Percentiles rank a stretch among this genome's conserved stretches.
These are phyloP conservation scores for Sinocyclocheilus maitianheensis DNA, from an alignment of 2,113 vertebrate species.

Conservation along the genomic window DNA sequence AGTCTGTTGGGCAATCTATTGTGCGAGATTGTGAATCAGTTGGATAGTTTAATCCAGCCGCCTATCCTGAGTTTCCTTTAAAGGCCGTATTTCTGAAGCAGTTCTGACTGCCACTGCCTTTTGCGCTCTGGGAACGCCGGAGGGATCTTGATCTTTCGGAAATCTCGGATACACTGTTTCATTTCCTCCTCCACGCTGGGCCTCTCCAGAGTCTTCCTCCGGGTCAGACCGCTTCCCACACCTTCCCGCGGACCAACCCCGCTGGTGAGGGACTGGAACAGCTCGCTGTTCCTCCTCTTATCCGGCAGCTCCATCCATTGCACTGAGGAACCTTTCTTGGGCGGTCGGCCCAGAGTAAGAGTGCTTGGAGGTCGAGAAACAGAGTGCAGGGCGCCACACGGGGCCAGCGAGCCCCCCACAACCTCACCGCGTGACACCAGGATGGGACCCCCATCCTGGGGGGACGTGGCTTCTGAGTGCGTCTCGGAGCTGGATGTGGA, in stretches of 20 bases:
- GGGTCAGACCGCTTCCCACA: slow-evolving; percentile 81
- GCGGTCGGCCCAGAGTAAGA: slow-evolving; percentile 84
- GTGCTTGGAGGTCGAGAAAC: slow-evolving; percentile 81
- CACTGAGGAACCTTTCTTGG: slow-evolving; percentile 79
- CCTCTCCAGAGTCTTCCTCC: slow-evolving; percentile 86
- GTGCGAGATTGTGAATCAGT: background rate
- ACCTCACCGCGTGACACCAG: slow-evolving; percentile 37
- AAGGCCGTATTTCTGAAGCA: slow-evolving; percentile 87
- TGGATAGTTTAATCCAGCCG: background rate
- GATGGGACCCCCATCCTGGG: slow-evolving; percentile 75
- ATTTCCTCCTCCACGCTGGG: slow-evolving; percentile 86
- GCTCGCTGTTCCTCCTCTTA: slow-evolving; percentile 90
- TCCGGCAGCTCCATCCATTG: slow-evolving; percentile 85
- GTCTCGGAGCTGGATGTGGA: slow-evolving; percentile 90
- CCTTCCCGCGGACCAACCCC: slow-evolving; percentile 55
- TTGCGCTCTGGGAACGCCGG: slow-evolving; percentile 87
- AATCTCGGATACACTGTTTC: slow-evolving; percentile 90
- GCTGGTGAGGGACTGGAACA: slow-evolving; percentile 89
- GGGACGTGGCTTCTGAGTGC: slow-evolving; percentile 83
- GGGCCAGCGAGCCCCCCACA: slow-evolving; percentile 58
- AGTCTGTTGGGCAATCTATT: background rate
- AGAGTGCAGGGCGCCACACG: slow-evolving; percentile 70
- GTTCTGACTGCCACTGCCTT: slow-evolving; percentile 88
- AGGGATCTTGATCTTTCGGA: slow-evolving; percentile 88
- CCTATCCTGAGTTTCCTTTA: slow-evolving; percentile 65